These are phyloP conservation scores for Lycocorax pyrrhopterus DNA, from an alignment of 2,113 vertebrate species.

Conservation along the genomic window DNA sequence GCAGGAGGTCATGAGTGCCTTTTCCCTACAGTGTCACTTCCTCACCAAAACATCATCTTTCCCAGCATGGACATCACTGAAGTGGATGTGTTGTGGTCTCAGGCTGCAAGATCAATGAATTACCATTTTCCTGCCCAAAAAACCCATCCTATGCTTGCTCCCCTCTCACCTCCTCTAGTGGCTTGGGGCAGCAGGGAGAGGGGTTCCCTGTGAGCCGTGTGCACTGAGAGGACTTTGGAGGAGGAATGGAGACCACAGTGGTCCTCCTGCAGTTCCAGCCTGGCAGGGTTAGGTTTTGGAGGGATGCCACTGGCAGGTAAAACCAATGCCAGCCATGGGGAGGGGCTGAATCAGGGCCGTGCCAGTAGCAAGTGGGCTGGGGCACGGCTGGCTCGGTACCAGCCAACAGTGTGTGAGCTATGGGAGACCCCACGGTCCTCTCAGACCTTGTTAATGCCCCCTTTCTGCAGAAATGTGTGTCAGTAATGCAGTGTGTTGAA, in stretches of 20 bases:
- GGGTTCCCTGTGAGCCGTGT: not conserved
- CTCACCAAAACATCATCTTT: not conserved
- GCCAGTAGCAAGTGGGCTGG: not conserved
- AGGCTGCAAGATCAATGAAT: rapidly evolving
- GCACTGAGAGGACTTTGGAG: not conserved
- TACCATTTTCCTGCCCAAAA: not conserved
- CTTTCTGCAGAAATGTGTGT: not conserved
- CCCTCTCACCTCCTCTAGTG: rapidly evolving
- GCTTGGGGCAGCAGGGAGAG: not conserved
- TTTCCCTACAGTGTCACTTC: not conserved
- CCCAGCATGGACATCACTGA: not conserved
- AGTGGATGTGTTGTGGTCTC: rapidly evolving
- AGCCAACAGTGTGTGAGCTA: not conserved
- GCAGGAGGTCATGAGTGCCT: not conserved
- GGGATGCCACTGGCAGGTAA: not conserved
- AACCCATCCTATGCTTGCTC: rapidly evolving
- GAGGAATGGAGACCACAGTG: not conserved
- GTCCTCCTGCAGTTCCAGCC: not conserved
- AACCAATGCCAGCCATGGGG: not conserved
- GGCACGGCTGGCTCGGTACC: rapidly evolving
- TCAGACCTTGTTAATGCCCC: not conserved
- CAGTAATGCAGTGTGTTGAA: not conserved
- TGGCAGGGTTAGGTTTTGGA: not conserved
- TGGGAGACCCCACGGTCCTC: not conserved
- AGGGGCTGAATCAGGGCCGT: not conserved